Conservation (phyloP, 2,888 invertebrate species). For the Aporophyla nigra region DNA sequence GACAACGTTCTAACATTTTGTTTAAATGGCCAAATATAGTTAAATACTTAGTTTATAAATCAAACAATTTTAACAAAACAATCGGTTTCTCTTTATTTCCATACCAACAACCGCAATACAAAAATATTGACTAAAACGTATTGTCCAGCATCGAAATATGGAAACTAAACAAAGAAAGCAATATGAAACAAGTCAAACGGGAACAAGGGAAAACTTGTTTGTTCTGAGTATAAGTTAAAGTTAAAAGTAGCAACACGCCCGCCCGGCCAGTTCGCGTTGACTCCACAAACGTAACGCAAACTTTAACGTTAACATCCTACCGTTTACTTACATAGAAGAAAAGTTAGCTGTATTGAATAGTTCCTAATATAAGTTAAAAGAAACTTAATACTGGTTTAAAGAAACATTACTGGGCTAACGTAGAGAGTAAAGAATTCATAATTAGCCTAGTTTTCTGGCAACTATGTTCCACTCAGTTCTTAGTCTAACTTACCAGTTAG, state of each 20-base stretch:
- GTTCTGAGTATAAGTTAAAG: constrained; percentile 46
- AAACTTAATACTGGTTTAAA: constrained; percentile 28
- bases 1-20: not conserved
- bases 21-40: not conserved
- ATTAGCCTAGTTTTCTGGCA: constrained; percentile 30
- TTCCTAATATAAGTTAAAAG: constrained; percentile 21
- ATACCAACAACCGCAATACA: constrained; percentile 6
- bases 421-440: constrained; percentile 7
- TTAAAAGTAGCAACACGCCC: constrained; percentile 51
- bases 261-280: constrained; percentile 22
- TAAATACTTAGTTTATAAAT: not conserved
- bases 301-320: constrained; percentile 37
- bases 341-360: constrained; percentile 47
- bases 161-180: constrained; percentile 58
- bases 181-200: constrained; percentile 48
- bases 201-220: constrained; percentile 49
- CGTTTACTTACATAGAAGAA: constrained; percentile 34
- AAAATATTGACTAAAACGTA: constrained; percentile 14
- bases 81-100: not conserved
- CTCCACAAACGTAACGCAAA: constrained; percentile 42
- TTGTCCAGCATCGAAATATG: constrained; percentile 29
- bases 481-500: not conserved
- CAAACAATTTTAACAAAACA: not conserved
- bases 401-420: constrained; percentile 17
- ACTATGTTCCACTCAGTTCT: not conserved